Conservation (phyloP, 2,797 vertebrate species). For the Danio kyathit region DNA sequence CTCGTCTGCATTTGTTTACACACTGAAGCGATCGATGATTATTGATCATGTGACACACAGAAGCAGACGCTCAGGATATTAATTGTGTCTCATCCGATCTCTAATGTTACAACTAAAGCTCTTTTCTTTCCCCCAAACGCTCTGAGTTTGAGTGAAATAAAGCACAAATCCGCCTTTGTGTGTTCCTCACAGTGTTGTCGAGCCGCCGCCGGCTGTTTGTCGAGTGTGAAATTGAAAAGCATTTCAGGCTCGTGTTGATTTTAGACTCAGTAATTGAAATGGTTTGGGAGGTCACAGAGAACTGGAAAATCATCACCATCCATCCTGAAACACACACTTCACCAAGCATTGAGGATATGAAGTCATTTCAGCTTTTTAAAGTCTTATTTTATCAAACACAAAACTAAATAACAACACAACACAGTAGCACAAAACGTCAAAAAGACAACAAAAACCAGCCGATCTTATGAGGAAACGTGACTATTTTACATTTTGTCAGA, state of each 20-base stretch:
- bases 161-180: neutral
- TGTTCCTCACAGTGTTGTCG: neutral
- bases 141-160: neutral
- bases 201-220: neutral
- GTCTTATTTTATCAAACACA: no score
- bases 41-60: neutral
- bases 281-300: neutral
- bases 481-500: no score
- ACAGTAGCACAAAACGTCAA: no score
- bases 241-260: neutral
- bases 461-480: no score
- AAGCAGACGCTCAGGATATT: neutral
- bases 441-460: no score
- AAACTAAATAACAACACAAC: no score
- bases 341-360: no score
- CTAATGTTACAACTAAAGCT: no score
- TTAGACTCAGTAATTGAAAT: neutral
- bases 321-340: neutral
- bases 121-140: neutral
- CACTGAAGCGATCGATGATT: neutral
- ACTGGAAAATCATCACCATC: neutral
- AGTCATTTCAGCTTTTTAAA: no score
- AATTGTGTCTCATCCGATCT: neutral
- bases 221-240: constrained; percentile 10
- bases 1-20: neutral